Conservation (phyloP, 2,113 vertebrate species). For the Periophthalmodon schlosseri region DNA sequence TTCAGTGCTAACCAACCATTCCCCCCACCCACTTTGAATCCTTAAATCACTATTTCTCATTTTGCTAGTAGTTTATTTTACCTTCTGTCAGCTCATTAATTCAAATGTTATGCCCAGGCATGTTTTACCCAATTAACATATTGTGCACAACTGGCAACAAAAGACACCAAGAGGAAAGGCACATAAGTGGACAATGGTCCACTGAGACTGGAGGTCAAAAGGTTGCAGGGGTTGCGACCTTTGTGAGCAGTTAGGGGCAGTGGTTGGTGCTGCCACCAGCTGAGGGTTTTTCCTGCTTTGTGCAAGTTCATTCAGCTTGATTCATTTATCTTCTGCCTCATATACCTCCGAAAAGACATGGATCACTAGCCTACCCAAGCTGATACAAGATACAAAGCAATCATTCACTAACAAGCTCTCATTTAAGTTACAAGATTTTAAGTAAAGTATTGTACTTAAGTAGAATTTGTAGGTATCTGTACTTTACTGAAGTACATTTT, state of each 20-base stretch:
- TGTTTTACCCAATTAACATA: conserved; percentile 15
- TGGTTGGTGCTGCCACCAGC: conserved; percentile 56
- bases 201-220: conserved; percentile 50
- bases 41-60: conserved; percentile 27
- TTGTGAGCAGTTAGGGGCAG: conserved; percentile 39
- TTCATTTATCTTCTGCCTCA: background rate
- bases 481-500: too few species aligned
- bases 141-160: conserved; percentile 43
- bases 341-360: background rate
- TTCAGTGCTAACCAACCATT: conserved; percentile 7
- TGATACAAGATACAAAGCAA: too few species aligned
- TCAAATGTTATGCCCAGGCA: conserved; percentile 42
- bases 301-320: conserved; percentile 11
- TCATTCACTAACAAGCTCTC: too few species aligned
- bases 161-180: conserved; percentile 20
- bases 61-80: conserved; percentile 34
- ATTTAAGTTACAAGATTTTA: too few species aligned
- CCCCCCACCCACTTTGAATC: conserved; percentile 7
- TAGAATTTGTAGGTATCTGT: too few species aligned
- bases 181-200: conserved; percentile 48
- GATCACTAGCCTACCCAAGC: too few species aligned
- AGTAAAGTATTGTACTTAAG: too few species aligned
- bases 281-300: conserved; percentile 40
- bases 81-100: conserved; percentile 42
- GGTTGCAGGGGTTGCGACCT: conserved; percentile 49